phyloP scores from a whole-genome alignment of 2,797 vertebrate genomes.

The Selene dorsalis region DNA sequence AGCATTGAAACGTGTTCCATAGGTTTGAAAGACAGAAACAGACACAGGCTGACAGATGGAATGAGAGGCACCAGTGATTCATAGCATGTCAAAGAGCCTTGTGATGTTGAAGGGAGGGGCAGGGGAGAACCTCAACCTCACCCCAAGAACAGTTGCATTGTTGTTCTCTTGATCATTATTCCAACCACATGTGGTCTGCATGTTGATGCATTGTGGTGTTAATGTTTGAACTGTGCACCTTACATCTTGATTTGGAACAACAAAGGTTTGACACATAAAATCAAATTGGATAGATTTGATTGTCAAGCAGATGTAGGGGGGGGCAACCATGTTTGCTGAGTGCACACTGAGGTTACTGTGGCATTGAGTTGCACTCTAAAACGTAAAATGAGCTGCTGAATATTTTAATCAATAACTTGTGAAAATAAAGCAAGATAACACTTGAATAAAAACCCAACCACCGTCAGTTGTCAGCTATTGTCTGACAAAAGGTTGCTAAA shows the following conservation, averaged over 20 bases:
- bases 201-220: constrained; percentile 50
- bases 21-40: constrained; percentile 29
- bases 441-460: neutral
- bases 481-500: neutral
- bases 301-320: constrained; percentile 14
- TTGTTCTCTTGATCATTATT: constrained; percentile 75
- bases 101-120: constrained; percentile 39
- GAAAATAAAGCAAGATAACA: neutral
- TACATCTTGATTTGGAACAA: constrained; percentile 54
- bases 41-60: constrained; percentile 69
- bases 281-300: constrained; percentile 26
- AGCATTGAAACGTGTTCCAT: constrained; percentile 8
- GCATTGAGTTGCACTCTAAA: neutral
- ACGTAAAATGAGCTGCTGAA: too few species aligned
- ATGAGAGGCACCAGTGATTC: constrained; percentile 63
- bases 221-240: constrained; percentile 58
- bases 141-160: constrained; percentile 65
- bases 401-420: neutral
- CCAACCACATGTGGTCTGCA: constrained; percentile 60
- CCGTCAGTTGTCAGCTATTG: neutral
- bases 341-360: constrained; percentile 25
- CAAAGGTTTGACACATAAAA: constrained; percentile 24
- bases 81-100: constrained; percentile 66
- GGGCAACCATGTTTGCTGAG: neutral
- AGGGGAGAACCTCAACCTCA: constrained; percentile 49